Evolutionary conservation across 2,888 invertebrate genomes (phyloP).

Genomic region (Tromatobia lineatoria): DNA sequence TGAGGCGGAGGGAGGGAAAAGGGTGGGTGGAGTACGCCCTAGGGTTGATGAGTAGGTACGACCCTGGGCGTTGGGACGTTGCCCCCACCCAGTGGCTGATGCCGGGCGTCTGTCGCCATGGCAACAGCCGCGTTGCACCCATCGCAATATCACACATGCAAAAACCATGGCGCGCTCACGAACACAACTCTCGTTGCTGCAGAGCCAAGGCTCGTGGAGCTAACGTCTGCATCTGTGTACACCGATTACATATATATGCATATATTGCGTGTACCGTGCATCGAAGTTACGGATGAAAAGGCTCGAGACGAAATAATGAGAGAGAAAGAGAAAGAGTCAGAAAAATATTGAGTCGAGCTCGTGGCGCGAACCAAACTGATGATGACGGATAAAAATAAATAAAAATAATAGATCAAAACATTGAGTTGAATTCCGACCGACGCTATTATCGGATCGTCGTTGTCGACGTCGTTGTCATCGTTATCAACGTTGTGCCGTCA

Average conservation of each 20-base stretch:
- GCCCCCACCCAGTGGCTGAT: slow-evolving; percentile 84
- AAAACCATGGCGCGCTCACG: slow-evolving; percentile 59
- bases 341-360: neutral
- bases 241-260: neutral
- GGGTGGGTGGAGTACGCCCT: slow-evolving; percentile 60
- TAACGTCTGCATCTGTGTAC: slow-evolving; percentile 9
- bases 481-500: slow-evolving; percentile 28
- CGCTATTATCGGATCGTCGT: neutral
- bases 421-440: slow-evolving; percentile 1
- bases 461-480: slow-evolving; percentile 9
- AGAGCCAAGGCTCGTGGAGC: neutral
- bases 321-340: slow-evolving; percentile 30
- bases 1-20: slow-evolving; percentile 24
- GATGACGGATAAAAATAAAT: neutral
- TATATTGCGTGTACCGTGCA: neutral
- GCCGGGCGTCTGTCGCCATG: slow-evolving; percentile 86
- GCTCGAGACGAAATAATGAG: slow-evolving; percentile 10
- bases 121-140: slow-evolving; percentile 85
- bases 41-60: slow-evolving; percentile 80
- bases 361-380: neutral
- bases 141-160: slow-evolving; percentile 76
- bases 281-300: slow-evolving; percentile 16
- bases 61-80: slow-evolving; percentile 85
- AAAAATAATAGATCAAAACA: slow-evolving; percentile 19
- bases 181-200: slow-evolving; percentile 15